phyloP scores from a whole-genome alignment of 1,140 invertebrate genomes.

The Aplysia californica region DNA sequence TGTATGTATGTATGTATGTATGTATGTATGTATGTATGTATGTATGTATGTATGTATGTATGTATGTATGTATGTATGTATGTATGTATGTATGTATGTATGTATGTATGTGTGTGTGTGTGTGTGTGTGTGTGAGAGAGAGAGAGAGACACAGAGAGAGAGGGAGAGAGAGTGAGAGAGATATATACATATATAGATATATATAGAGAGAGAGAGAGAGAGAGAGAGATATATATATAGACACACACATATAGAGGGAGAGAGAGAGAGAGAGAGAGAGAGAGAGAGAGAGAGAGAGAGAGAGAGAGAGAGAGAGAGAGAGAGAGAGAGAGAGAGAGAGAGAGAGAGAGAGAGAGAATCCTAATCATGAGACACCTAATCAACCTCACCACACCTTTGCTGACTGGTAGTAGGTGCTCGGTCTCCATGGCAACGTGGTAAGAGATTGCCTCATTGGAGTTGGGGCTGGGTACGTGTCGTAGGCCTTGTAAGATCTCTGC shows the following conservation, averaged over 20 bases:
- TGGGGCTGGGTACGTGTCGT: constrained; percentile 64
- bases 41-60: too few species aligned
- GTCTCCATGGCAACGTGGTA: constrained; percentile 67
- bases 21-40: too few species aligned
- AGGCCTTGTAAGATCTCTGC: constrained; percentile 61
- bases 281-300: not conserved
- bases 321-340: constrained; percentile 5
- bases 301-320: constrained; percentile 1
- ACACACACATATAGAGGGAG: not conserved
- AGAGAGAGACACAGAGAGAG: constrained; percentile 12
- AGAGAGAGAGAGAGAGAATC: constrained; percentile 1
- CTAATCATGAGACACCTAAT: not conserved
- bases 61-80: too few species aligned
- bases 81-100: too few species aligned
- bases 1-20: too few species aligned
- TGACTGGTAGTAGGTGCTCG: constrained; percentile 66
- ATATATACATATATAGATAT: too few species aligned
- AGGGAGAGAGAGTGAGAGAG: too few species aligned
- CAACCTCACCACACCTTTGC: constrained; percentile 39
- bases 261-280: not conserved
- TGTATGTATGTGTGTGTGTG: not conserved
- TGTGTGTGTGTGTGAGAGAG: not conserved
- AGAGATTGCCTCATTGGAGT: constrained; percentile 64
- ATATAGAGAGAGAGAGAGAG: too few species aligned
- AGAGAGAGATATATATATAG: too few species aligned